Evolutionary conservation across 2,797 vertebrate species (phyloP), one percentile per base, ranked within the genome.

Genomic region (Phalloptychus januarius): DNA sequence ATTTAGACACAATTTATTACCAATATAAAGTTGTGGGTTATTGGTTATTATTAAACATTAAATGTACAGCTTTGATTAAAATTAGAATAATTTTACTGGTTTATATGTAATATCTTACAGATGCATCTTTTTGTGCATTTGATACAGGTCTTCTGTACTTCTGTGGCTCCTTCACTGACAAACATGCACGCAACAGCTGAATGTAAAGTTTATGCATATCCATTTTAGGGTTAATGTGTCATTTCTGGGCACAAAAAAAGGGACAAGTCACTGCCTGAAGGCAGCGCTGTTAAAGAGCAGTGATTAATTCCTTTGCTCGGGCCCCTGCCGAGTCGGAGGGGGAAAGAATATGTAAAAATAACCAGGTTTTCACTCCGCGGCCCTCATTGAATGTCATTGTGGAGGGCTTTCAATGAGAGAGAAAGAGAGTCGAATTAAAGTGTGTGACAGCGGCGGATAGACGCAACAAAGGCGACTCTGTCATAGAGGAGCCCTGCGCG

Each of bases 371-470:
- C 96, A 98, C 96, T 97, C 96, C 94, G 97, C 96, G 96, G 97
- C 97, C 97, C 97, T 98, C 98, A 98, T 98, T 99, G 97, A 99
- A 98, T 99, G 98, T 99, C 97, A 98, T 98, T 99, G 97, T 99
- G 97, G 97, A 97, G 97, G 97, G 97, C 96, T 97, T 97, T 99
- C 97, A 99, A 99, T 98, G 97, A 97, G 96, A 96, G 97, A 99
- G 97, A 99, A 99, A 99, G 98, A 98, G 97, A 97, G 96, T 97
- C 97, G 97, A 98, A 99, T 99, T 99, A 99, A 99, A 99, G 97
- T 99, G 98, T 99, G 98, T 99, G 98, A 99, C 98, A 99, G 98
- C 97, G 96, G 96, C 97, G 98, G 97, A 98, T 97, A 98, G 98
- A 98, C 96, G 96, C 97, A 97, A 99, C 98, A 99, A 99, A 98